These are phyloP conservation scores for Andrena bicolor DNA, from an alignment of 2,888 invertebrate genomes.

Conservation along the genomic window DNA sequence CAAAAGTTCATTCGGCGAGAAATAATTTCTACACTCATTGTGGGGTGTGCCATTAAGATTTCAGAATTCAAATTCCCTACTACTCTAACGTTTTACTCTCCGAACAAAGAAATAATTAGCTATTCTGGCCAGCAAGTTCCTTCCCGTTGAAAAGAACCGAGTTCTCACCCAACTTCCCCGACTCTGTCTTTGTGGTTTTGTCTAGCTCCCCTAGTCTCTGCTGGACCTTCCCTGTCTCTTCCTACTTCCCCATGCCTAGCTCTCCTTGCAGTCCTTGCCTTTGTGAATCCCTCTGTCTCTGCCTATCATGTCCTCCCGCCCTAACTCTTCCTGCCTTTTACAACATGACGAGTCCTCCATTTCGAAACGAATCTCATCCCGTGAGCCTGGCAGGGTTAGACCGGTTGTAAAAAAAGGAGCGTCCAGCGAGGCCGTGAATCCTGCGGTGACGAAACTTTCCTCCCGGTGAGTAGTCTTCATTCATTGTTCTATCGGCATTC, in stretches of 20 bases:
- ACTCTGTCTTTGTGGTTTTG: too few relatives aligned
- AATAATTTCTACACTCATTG: background rate
- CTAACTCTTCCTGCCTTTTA: background rate
- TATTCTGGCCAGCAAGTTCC: constrained; percentile 1
- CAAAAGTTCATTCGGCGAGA: background rate
- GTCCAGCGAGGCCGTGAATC: background rate
- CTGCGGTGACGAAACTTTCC: constrained; percentile 66
- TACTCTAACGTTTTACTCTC: background rate
- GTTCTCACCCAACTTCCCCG: background rate
- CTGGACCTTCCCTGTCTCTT: too few relatives aligned
- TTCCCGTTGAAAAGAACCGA: constrained; percentile 8
- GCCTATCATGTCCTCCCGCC: background rate
- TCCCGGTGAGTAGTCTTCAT: constrained; percentile 58
- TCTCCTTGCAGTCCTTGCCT: too few relatives aligned
- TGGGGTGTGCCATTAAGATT: background rate
- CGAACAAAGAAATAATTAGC: background rate
- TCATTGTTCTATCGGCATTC: constrained; percentile 75
- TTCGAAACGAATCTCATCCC: constrained; percentile 25
- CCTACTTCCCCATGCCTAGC: too few relatives aligned
- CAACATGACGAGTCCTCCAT: background rate
- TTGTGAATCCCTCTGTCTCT: too few relatives aligned
- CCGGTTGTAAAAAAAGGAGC: constrained; percentile 31
- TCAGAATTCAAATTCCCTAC: background rate
- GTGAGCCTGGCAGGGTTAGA: constrained; percentile 13
- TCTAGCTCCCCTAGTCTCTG: too few relatives aligned